Conservation (phyloP, 2,113 vertebrate species). For the Chloroceryle aenea region DNA sequence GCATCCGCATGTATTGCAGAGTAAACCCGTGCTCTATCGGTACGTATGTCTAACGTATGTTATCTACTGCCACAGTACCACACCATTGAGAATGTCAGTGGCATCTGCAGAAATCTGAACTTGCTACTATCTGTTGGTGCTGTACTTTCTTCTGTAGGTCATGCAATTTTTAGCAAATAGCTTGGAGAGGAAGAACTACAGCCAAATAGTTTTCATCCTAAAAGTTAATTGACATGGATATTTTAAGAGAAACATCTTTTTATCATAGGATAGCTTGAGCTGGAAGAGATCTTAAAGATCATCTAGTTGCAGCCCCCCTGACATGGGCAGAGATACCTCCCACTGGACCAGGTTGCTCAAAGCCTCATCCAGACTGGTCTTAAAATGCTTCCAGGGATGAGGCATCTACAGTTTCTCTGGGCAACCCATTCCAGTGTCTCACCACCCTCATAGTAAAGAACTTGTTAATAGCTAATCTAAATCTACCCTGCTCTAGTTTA, state of each 20-base stretch:
- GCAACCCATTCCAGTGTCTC: too few relatives aligned
- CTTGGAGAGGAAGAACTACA: background rate
- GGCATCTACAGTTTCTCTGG: too few relatives aligned
- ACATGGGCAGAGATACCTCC: too few relatives aligned
- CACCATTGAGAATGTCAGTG: background rate
- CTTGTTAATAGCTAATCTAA: too few relatives aligned
- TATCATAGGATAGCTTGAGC: background rate
- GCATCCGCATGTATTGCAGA: slow-evolving; percentile 92
- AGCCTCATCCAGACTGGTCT: too few relatives aligned
- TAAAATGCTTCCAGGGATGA: too few relatives aligned
- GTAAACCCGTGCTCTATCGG: slow-evolving; percentile 93
- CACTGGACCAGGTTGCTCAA: too few relatives aligned
- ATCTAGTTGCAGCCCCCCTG: too few relatives aligned
- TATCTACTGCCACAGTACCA: background rate
- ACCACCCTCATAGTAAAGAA: too few relatives aligned
- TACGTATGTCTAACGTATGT: background rate
- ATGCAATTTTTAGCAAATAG: background rate
- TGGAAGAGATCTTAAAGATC: too few relatives aligned
- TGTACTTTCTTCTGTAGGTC: background rate
- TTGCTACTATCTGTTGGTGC: background rate
- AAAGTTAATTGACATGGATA: background rate
- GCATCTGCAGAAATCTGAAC: background rate
- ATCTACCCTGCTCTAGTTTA: too few relatives aligned
- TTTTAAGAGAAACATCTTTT: background rate
- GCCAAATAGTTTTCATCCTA: background rate